Base-by-base conservation (phyloP, 2,113 vertebrate genomes). In the Lonchura striata region DNA sequence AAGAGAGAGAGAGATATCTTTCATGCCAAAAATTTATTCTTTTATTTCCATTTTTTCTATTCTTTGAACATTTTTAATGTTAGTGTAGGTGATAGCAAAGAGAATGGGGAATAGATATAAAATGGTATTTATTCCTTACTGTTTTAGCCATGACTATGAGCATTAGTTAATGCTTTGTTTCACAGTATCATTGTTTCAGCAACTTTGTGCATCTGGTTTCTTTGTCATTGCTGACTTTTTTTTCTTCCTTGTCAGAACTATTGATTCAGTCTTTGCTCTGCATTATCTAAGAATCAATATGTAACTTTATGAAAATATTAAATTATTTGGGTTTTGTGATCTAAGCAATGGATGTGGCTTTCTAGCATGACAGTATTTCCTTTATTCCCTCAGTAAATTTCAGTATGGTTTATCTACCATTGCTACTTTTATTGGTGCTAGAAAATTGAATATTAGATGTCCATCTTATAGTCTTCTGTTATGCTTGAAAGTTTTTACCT, bases 11-110 rank as follows among this genome's bases (percentile, higher is more conserved):
- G 86, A 60, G 50, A 75, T 35, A 70, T 89, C 27, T 94, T 97
- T 96, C 53, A 81, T 56, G 53, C 10, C 30, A 74, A 93, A 93
- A 68, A 68, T 53, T 96, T 95, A 64, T 80, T 82, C 72, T 81
- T 49, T 93, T 83, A 71, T 71, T 92, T 96, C 77, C 35, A 84
- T 96, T 96, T 95, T 94, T 84, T 72, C 83, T 86, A 94, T 56
- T 35, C 35, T 78, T 74, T 94, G 89, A 94, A 95, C 18, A 65
- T 77, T 97, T 91, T 97, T 9, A 90, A 49, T 65, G 71, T 61
- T 96, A 82, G 41, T 94, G 64, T 20, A 82, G 37, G 21, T 76
- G 65, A 93, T 86, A 86, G 42, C 72, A 70, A 94, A 95, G 72
- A 72, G 42, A 41, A 56, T 66, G 28, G 35, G 41, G 85, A 69